These are phyloP conservation scores for Ancistrus triradiatus DNA, from an alignment of 2,113 vertebrate species.

Conservation along the genomic window DNA sequence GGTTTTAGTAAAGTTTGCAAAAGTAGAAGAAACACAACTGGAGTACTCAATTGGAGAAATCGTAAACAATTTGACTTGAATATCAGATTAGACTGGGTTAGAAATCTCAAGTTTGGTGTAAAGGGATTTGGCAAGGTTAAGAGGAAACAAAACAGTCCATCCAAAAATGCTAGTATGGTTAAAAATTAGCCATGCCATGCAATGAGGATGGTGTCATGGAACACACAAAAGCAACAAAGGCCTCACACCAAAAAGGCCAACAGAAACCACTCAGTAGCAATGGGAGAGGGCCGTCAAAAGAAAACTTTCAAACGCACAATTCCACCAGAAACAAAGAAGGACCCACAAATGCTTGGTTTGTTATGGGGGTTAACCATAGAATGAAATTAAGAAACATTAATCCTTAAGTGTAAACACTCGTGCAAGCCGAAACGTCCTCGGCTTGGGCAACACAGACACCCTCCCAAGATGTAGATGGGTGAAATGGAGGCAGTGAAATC, in stretches of 20 bases:
- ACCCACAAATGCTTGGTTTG: conserved; percentile 36
- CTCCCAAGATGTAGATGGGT: conserved; percentile 38
- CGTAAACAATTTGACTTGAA: conserved; percentile 65
- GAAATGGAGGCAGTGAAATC: conserved; percentile 48
- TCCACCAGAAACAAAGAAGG: conserved; percentile 41
- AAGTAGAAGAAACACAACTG: conserved; percentile 41
- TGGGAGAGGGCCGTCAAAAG: conserved; percentile 15
- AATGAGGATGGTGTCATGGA: conserved; percentile 31
- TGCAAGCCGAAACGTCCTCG: conserved; percentile 47
- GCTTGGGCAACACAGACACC: conserved; percentile 49
- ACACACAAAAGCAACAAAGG: conserved; percentile 46
- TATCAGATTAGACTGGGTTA: conserved; percentile 61
- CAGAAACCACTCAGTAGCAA: conserved; percentile 6
- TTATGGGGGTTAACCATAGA: conserved; percentile 36
- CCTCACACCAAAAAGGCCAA: conserved; percentile 38
- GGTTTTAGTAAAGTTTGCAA: conserved; percentile 68
- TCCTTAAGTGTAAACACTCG: conserved; percentile 23
- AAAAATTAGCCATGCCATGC: conserved; percentile 67
- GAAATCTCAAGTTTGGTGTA: conserved; percentile 58
- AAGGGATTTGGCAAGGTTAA: conserved; percentile 58
- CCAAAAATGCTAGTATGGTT: conserved; percentile 51
- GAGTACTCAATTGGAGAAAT: conserved; percentile 49
- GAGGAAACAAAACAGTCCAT: conserved; percentile 66
- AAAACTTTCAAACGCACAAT: conserved; percentile 45
- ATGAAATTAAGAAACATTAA: conserved; percentile 3